These are phyloP conservation scores for Acanthopagrus latus DNA, from an alignment of 2,797 vertebrate genomes.

Conservation along the genomic window DNA sequence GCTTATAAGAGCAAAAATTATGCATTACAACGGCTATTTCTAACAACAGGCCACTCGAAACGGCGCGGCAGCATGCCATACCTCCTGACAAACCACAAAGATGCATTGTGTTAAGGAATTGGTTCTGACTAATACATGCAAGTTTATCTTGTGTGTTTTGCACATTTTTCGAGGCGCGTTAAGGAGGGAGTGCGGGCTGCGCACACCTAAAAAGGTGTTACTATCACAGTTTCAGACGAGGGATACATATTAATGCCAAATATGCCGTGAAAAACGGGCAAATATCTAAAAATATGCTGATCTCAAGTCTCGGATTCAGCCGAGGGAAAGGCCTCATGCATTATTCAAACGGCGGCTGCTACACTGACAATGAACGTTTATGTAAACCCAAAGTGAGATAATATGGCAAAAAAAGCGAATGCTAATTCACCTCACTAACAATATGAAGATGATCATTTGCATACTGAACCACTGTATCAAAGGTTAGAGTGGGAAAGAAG, in stretches of 20 bases:
- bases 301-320: constrained; percentile 67
- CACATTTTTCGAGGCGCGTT: constrained; percentile 26
- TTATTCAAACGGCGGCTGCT: constrained; percentile 73
- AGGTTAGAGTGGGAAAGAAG: constrained; percentile 75
- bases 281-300: constrained; percentile 82
- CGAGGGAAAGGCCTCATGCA: constrained; percentile 73
- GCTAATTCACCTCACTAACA: constrained; percentile 80
- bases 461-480: constrained; percentile 76
- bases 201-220: constrained; percentile 51
- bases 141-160: constrained; percentile 53
- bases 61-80: neutral
- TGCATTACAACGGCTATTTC: constrained; percentile 21
- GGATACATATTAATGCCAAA: constrained; percentile 71
- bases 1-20: constrained; percentile 17
- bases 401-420: constrained; percentile 72
- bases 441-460: constrained; percentile 78
- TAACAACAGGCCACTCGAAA: neutral
- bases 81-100: constrained; percentile 28
- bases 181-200: neutral
- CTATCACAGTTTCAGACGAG: constrained; percentile 59
- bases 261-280: constrained; percentile 43
- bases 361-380: constrained; percentile 79
- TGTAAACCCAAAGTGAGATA: constrained; percentile 85
- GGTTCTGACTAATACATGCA: constrained; percentile 51
- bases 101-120: constrained; percentile 34